Base-by-base conservation (phyloP, 2,888 invertebrate genomes). In the Drosophila maculinotata region DNA sequence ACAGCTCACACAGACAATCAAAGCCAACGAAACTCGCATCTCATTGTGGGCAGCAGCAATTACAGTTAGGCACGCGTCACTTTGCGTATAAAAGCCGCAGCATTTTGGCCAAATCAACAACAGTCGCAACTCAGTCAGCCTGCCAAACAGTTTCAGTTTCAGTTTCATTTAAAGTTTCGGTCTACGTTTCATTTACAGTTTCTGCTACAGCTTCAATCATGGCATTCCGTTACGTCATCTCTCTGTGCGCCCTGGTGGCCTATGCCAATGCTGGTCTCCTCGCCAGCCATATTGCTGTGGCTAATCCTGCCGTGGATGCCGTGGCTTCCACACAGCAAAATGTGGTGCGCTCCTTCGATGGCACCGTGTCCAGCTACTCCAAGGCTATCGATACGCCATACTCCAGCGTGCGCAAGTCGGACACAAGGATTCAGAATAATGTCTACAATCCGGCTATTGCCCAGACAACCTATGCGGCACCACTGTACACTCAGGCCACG, bases 351-450 rank as follows among this genome's bases (percentile, higher is more conserved):
- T 93, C 93, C 41, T 92, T 93, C 56, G 94, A 92, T 66, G 90
- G 90, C 65, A 93, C 93, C 78, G 92, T 94, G 3, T 93, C 94
- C 52, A 92, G 92, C 87, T 92, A 93, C 91, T 92, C 93, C 79
- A 94, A 94, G 90, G 93, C 93, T 15, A 92, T 93, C n/a, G 93
- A 94, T 79, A 93, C 93, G 49, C 93, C 94, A 49, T 94, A 93
- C 92, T 93, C 93, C 73, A 93, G 93, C 86, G 93, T 94, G n/a
- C 92, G 93, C 81, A 94, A 94, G 91, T 67, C 82, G n/a, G 90
- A 94, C 85, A 93, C 93, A 47, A 92, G 93, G 72, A 91, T 93
- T 89, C 93, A 92, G 90, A 93, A 93, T 81, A 93, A 94, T 80
- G 93, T 92, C 20, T 92, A 93, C 66, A 91, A 91, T 72, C 92